Percentiles rank a stretch among this genome's conserved stretches.
Conservation (phyloP, 2,113 vertebrate genomes). For the Urocynchramus pylzowi region DNA sequence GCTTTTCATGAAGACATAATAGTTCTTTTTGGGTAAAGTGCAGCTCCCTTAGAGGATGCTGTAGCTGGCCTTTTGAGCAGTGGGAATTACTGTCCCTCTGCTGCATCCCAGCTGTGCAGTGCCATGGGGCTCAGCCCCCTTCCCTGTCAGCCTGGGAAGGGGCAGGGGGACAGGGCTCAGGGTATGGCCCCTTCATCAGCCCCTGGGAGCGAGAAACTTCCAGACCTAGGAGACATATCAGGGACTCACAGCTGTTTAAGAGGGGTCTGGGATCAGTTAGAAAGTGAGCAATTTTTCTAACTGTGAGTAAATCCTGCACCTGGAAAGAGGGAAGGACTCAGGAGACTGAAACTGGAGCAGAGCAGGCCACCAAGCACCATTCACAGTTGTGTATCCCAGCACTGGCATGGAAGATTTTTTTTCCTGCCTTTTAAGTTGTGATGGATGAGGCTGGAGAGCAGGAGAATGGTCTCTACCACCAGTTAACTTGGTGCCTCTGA, state of each 20-base stretch:
- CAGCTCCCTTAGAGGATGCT: neutral
- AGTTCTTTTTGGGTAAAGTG: neutral
- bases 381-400: neutral
- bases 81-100: neutral
- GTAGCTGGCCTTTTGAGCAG: neutral
- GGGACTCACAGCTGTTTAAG: neutral
- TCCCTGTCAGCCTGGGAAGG: neutral
- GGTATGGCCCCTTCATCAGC: neutral
- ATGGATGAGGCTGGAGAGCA: neutral
- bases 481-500: neutral
- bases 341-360: neutral
- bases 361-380: neutral
- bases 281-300: neutral
- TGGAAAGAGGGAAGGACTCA: neutral
- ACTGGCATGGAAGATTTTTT: neutral
- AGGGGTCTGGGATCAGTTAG: neutral
- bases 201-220: neutral
- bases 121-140: neutral
- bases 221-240: neutral
- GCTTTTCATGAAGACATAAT: neutral
- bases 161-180: neutral
- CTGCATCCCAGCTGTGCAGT: neutral
- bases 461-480: neutral
- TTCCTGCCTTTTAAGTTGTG: neutral
- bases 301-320: neutral